phyloP scores from a whole-genome alignment of 2,888 invertebrate species.

The Blomia tropicalis region DNA sequence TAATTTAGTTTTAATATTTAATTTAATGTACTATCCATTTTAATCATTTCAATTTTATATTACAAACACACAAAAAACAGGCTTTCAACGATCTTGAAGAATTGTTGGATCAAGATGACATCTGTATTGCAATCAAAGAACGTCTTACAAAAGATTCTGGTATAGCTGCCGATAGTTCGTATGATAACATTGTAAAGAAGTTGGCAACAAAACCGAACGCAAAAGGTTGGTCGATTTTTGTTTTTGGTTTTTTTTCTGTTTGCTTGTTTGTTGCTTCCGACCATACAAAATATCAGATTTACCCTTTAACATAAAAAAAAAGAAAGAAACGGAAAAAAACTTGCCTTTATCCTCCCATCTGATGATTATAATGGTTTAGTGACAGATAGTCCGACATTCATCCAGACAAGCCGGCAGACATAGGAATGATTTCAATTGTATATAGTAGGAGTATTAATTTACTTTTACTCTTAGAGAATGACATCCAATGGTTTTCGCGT shows the following conservation, averaged over 20 bases:
- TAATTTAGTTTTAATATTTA: too few relatives aligned
- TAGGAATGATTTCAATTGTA: too few relatives aligned
- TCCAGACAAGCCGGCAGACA: too few relatives aligned
- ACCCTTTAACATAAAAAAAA: not conserved
- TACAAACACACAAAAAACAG: too few relatives aligned
- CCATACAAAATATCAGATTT: not conserved
- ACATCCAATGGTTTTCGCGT: too few relatives aligned
- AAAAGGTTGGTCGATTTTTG: conserved; percentile 48
- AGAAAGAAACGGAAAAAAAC: not conserved
- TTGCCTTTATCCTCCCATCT: not conserved
- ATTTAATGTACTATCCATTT: too few relatives aligned
- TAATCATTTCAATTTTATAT: too few relatives aligned
- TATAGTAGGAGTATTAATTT: too few relatives aligned
- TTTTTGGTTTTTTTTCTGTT: conserved; percentile 27
- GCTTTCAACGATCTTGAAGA: conserved; percentile 85
- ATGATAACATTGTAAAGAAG: conserved; percentile 70
- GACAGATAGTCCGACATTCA: too few relatives aligned
- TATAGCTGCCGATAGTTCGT: conserved; percentile 68
- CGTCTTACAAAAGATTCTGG: conserved; percentile 88
- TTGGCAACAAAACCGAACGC: conserved; percentile 70
- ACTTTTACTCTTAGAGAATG: too few relatives aligned
- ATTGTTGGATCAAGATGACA: conserved; percentile 57
- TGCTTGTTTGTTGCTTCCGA: not conserved
- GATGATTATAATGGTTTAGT: too few relatives aligned
- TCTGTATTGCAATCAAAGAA: conserved; percentile 87